phyloP scores from a whole-genome alignment of 2,888 invertebrate species.

The Anthophora plumipes region DNA sequence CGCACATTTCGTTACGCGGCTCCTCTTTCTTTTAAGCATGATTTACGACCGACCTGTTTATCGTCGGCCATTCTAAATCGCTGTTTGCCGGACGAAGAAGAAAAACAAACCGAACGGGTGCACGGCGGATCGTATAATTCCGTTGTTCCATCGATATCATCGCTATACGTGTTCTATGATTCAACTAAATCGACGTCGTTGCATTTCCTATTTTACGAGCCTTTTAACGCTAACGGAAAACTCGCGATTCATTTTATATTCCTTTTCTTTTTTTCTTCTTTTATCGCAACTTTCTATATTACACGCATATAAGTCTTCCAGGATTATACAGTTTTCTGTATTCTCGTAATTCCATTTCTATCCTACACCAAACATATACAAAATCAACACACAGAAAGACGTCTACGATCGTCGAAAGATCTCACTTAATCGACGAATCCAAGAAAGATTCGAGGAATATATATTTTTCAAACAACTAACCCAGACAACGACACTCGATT shows the following conservation, averaged over 20 bases:
- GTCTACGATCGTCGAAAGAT: no score
- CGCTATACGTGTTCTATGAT: neutral
- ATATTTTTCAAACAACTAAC: no score
- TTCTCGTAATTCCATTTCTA: no score
- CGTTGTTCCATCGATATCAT: slow-evolving; percentile 18
- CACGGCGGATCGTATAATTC: slow-evolving; percentile 16
- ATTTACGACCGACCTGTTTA: slow-evolving; percentile 45
- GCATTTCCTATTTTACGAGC: neutral
- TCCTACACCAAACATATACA: no score
- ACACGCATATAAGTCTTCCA: no score
- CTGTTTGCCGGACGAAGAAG: slow-evolving; percentile 21
- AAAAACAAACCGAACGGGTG: slow-evolving; percentile 10
- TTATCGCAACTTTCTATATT: no score
- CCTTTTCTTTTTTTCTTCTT: neutral
- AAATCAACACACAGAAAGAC: no score
- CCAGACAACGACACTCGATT: neutral
- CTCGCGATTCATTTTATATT: neutral
- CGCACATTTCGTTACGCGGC: slow-evolving; percentile 22
- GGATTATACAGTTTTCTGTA: no score
- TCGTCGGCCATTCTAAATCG: slow-evolving; percentile 34
- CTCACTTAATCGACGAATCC: no score
- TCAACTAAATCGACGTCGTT: slow-evolving; percentile 15
- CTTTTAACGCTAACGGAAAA: neutral
- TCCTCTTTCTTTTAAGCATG: slow-evolving; percentile 39
- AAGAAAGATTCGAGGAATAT: no score